Evolutionary conservation across 2,113 vertebrate species (phyloP), one percentile per base, ranked within the genome.

Genomic region (Micromys minutus): DNA sequence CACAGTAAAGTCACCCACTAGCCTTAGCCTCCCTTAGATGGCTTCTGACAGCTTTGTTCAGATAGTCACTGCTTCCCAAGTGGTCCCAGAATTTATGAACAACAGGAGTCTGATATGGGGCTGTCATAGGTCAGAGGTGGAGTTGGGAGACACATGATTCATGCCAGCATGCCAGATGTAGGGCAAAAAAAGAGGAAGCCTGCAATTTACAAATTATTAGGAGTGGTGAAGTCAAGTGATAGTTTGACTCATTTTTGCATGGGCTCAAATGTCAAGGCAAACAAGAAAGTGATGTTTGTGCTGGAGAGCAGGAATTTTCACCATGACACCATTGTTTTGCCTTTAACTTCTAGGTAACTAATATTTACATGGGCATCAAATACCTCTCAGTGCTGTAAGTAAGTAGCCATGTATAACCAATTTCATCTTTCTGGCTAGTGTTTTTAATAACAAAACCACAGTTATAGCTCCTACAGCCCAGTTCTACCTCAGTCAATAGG

Each of bases 371-470:
- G 63, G 77, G 83, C 10, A 86, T 86, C 3, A 76, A 75, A 34
- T 72, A 47, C 26, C 45, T 76, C 65, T 76, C 10, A 57, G 24
- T 72, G 26, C 3, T 47, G 61, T 55, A 84, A 83, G 31, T 45
- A 77, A 90, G 55, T 55, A 61, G 55, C 16, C 34, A 63, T 77
- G 16, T 63, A 84, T 69, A 90, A 80, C 75, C 39, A 76, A 88
- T 17, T 39, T 92, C 31, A 93, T 21, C 47, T 92, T 79, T 21
- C 19, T 96, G 52, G 24, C 21, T 76, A 83, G 45, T 63, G 47
- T 47, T 91, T 93, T 83, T 87, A 84, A 92, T 61, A 69, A 77
- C 61, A 89, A 92, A 94, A 69, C 65, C 17, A 87, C n/a, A 10
- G 21, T 29, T 36, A 88, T 87, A 61, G 92, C 94, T 90, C 65